phyloP scores from a whole-genome alignment of 2,797 vertebrate species.

The Eupleurogrammus muticus region DNA sequence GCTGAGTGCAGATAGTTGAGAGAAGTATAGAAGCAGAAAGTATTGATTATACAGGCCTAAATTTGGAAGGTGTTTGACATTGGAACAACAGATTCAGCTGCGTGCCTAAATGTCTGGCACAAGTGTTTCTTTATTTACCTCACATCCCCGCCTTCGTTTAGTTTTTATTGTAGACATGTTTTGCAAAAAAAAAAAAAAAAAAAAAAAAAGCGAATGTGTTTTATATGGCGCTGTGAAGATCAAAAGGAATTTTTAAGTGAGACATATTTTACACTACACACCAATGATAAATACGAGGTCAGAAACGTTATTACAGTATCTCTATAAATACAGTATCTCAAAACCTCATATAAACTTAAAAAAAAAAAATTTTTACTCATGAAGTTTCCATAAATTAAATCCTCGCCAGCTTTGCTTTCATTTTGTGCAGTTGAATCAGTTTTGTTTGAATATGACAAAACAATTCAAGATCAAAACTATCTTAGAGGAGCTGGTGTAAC shows the following conservation, averaged over 20 bases:
- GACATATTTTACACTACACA: conserved; percentile 70
- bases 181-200: too few relatives aligned
- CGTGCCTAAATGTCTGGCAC: conserved; percentile 28
- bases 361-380: conserved; percentile 9
- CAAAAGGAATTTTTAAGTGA: conserved; percentile 79
- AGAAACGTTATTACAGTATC: conserved; percentile 59
- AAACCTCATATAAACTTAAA: conserved; percentile 30
- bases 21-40: conserved; percentile 80
- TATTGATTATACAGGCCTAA: conserved; percentile 77
- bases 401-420: conserved; percentile 18
- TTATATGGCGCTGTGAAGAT: conserved; percentile 73
- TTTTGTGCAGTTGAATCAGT: conserved; percentile 5
- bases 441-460: conserved; percentile 9
- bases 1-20: conserved; percentile 80
- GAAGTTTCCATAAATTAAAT: conserved; percentile 31
- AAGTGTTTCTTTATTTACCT: conserved; percentile 36
- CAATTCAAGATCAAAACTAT: conserved; percentile 8
- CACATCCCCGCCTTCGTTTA: conserved; percentile 30
- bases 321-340: too few relatives aligned
- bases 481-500: not conserved
- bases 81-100: conserved; percentile 45
- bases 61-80: conserved; percentile 62
- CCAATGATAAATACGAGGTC: conserved; percentile 62
- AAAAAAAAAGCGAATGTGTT: conserved; percentile 45
- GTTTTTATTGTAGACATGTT: conserved; percentile 52